Evolutionary conservation across 2,113 vertebrate species (phyloP), one percentile per base, ranked within the genome.

Genomic region (Rhombomys opimus): DNA sequence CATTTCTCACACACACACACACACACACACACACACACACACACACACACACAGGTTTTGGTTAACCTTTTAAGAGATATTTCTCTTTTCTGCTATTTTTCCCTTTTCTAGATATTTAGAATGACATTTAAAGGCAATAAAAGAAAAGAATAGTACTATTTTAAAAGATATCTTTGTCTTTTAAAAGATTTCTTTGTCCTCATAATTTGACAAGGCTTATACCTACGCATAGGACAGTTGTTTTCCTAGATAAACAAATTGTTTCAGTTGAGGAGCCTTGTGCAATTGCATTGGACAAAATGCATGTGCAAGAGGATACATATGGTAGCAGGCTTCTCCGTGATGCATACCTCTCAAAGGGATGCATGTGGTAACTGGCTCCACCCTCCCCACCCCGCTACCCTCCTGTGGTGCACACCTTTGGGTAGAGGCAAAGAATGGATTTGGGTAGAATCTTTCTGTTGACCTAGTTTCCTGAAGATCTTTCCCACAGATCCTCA

Each of bases 91-190:
- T 90, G 32, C 86, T 91, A 75, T 4, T 92, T 93, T 91, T 94
- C 4, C 61, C 87, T 11, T 92, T 91, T 85, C 41, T 61, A 10
- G 41, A 88, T 46, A 65, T 85, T 92, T 95, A 84, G 91, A 57
- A 85, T 93, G 65, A 68, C 61, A 93, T 91, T 38, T 65, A 89
- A 95, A 95, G 78, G 68, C 54, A 91, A 63, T 78, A 87, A 93
- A 94, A 82, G 54, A 30, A 89, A 80, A 88, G 13, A 82, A 54
- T 38, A 65, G 10, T 70, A 8, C 2, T 70, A 7, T 85, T 89
- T 80, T 57, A 35, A 78, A 77, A 89, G 82, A 77, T 20, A 41
- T 7, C 67, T 46, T 46, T 41, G 41, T 46, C 46, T 46, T 46
- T 46, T 46, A 46, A 46, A 46, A 46, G 57, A 12, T 75, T 95